Evolutionary conservation across 2,797 vertebrate species (phyloP), one percentile per base, ranked within the genome.

Genomic region (Sphenodon punctatus): DNA sequence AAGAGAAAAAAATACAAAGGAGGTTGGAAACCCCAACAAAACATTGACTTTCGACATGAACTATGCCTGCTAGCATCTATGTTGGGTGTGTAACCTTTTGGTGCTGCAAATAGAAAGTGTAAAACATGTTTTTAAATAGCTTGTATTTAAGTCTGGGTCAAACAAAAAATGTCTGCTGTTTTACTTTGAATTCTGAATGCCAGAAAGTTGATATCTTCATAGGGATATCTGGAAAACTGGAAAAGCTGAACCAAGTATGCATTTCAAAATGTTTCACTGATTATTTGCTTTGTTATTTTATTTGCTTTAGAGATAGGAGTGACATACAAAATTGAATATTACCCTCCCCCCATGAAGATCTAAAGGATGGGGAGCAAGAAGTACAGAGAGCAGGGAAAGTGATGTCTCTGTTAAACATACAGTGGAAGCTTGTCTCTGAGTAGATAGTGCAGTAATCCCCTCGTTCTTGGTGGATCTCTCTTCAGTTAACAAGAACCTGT

Each of bases 171-270:
- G 81, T 90, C 88, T 92, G 89, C 86, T 89, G 91, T 89, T 94
- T 49, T 75, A 87, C 78, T 93, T 92, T 90, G 88, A 74, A 82
- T 92, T 93, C 84, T 88, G 91, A 91, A 75, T 86, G 78, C 81
- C 75, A 86, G 92, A 89, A 93, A 94, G 91, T 82, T 88, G 93
- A 92, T 94, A 94, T 89, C 80, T 93, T 92, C 93, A 75, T 55
- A 61, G 90, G 92, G 87, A 94, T 93, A 92, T 94, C 94, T 94
- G 94, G 93, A 94, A 93, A 94, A 94, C 81, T 78, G 78, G 85
- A 91, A 88, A 85, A 42, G 60, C 74, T 86, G 78, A 93, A 66
- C 60, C 76, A 88, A 90, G 79, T 81, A 77, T 92, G 80, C 85
- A 77, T 91, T 90, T 89, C 86, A 88, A 92, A 93, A 74, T 83